Conservation (phyloP, 2,797 vertebrate species). For the Cossypha heuglini region DNA sequence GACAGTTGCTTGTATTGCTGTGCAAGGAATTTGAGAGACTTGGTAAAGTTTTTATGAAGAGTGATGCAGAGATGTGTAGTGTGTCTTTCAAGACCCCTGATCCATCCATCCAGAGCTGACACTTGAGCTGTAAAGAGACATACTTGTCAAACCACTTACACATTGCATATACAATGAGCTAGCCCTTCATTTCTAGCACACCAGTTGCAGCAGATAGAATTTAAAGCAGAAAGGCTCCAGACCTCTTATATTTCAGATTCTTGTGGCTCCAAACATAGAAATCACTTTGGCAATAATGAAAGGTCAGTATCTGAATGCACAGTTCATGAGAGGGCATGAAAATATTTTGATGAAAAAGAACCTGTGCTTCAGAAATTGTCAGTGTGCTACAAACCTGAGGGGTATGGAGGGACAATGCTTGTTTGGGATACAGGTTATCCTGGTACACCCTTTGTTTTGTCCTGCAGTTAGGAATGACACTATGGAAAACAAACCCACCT, state of each 20-base stretch:
- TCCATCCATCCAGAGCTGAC: constrained; percentile 48
- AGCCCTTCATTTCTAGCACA: constrained; percentile 23
- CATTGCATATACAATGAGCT: constrained; percentile 42
- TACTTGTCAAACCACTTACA: constrained; percentile 48
- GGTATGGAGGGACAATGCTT: accelerated
- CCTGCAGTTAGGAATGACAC: background rate
- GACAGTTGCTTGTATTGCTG: constrained; percentile 37
- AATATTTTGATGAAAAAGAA: background rate
- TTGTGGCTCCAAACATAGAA: background rate
- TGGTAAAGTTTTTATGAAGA: constrained; percentile 38
- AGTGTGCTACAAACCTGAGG: accelerated
- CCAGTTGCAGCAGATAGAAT: background rate
- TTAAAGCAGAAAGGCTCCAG: constrained; percentile 29
- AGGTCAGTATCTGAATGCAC: background rate
- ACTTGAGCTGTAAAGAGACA: constrained; percentile 31
- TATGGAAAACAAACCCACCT: background rate
- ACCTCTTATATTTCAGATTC: background rate
- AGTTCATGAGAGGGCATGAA: background rate
- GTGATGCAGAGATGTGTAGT: constrained; percentile 6
- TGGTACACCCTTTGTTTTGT: background rate
- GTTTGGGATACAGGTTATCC: background rate
- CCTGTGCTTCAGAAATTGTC: background rate
- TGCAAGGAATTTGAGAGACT: constrained; percentile 61
- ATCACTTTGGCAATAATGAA: background rate
- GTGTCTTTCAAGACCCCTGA: constrained; percentile 37